Percentiles rank a stretch among this genome's conserved stretches.
These are phyloP conservation scores for Eremobia ochroleuca DNA, from an alignment of 2,888 invertebrate species.

Conservation along the genomic window DNA sequence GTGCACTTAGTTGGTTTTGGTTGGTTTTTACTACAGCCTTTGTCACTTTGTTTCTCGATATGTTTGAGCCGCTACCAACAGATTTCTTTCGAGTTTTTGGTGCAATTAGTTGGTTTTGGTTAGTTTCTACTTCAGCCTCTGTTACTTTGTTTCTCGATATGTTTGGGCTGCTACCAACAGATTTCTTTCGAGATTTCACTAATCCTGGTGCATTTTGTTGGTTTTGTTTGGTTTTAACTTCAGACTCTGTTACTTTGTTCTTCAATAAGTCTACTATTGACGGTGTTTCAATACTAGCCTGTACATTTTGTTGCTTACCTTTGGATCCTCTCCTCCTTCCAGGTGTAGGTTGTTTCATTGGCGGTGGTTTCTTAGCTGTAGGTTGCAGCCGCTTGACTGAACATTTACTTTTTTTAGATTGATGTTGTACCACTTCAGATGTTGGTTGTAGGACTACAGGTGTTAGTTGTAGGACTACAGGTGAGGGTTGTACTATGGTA, in stretches of 20 bases:
- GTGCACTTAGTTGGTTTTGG: background rate
- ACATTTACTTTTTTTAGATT: conserved; percentile 7
- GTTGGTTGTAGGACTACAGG: background rate
- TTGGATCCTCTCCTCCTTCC: conserved; percentile 21
- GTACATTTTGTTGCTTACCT: conserved; percentile 55
- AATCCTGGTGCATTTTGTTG: conserved; percentile 13
- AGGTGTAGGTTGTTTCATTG: background rate
- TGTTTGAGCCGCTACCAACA: conserved; percentile 70
- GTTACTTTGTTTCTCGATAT: conserved; percentile 1
- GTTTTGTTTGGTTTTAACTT: background rate
- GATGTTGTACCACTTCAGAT: background rate
- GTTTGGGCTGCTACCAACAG: conserved; percentile 69
- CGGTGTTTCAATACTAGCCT: background rate
- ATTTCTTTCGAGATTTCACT: conserved; percentile 69
- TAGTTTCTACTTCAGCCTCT: background rate
- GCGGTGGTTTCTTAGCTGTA: background rate
- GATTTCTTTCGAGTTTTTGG: conserved; percentile 71
- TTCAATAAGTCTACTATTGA: conserved; percentile 25
- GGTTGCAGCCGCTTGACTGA: conserved; percentile 6
- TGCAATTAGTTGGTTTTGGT: background rate
- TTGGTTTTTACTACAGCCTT: background rate
- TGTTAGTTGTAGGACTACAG: background rate
- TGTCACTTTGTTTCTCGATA: background rate
- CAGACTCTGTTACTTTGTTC: conserved; percentile 4
- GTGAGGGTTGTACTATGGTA: background rate